phyloP scores from a whole-genome alignment of 2,888 invertebrate species.

The Barypeithes pellucidus region DNA sequence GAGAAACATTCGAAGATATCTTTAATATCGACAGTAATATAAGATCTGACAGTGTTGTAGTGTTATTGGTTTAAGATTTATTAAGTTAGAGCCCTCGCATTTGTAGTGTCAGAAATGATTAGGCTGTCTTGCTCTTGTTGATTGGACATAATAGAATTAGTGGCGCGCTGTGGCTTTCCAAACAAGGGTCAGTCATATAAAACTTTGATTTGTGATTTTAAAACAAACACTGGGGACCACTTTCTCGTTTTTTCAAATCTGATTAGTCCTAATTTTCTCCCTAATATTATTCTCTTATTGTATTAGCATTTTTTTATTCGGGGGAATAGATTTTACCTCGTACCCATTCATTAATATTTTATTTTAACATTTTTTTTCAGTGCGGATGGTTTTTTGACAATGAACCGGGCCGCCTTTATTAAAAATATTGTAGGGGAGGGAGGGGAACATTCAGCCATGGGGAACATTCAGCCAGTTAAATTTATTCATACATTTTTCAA shows the following conservation, averaged over 20 bases:
- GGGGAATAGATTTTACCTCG: background rate
- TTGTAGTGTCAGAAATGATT: conserved; percentile 68
- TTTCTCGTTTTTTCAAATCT: conserved; percentile 56
- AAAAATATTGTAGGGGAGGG: too few species aligned
- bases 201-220: conserved; percentile 61
- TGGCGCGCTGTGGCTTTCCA: conserved; percentile 69
- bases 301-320: conserved; percentile 4
- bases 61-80: conserved; percentile 67
- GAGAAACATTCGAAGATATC: conserved; percentile 50
- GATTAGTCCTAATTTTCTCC: conserved; percentile 53
- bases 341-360: background rate
- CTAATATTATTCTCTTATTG: conserved; percentile 19
- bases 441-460: too few species aligned
- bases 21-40: conserved; percentile 57
- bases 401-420: too few species aligned
- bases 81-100: conserved; percentile 64
- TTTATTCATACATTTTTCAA: too few species aligned
- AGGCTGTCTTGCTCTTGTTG: conserved; percentile 67
- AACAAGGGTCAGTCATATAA: conserved; percentile 67
- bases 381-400: background rate
- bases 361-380: background rate
- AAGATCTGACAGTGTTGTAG: conserved; percentile 64
- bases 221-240: conserved; percentile 53
- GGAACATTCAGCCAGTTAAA: too few species aligned
- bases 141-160: conserved; percentile 70